phyloP scores from a whole-genome alignment of 2,113 vertebrate species.

The Epinephelus cyanopodus region DNA sequence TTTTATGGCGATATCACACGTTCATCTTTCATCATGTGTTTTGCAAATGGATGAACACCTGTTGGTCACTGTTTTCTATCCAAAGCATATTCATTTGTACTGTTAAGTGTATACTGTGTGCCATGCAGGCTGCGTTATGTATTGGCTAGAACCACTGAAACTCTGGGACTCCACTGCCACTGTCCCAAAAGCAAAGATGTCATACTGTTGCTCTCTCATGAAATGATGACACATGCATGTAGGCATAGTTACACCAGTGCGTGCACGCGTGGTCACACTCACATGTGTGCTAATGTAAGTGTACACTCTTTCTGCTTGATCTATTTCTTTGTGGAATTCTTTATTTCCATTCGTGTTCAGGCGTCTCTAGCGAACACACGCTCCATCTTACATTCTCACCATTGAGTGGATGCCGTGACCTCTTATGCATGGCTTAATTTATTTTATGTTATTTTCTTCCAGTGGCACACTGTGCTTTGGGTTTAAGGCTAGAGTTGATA shows the following conservation, averaged over 20 bases:
- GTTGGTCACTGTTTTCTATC: neutral
- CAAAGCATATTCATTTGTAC: neutral
- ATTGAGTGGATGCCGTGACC: neutral
- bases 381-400: no score
- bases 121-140: neutral
- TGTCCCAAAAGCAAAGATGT: conserved; percentile 39
- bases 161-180: neutral
- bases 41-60: no score
- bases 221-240: conserved; percentile 23
- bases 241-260: conserved; percentile 14
- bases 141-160: neutral
- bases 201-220: conserved; percentile 29
- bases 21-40: no score
- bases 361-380: neutral
- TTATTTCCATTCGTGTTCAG: neutral
- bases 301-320: neutral
- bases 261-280: neutral
- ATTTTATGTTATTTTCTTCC: neutral
- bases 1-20: no score
- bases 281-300: neutral
- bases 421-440: neutral
- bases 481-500: no score
- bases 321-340: neutral
- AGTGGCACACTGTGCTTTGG: no score
- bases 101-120: neutral